These are phyloP conservation scores for Vulpes lagopus DNA, from an alignment of 2,113 vertebrate genomes.

Conservation along the genomic window DNA sequence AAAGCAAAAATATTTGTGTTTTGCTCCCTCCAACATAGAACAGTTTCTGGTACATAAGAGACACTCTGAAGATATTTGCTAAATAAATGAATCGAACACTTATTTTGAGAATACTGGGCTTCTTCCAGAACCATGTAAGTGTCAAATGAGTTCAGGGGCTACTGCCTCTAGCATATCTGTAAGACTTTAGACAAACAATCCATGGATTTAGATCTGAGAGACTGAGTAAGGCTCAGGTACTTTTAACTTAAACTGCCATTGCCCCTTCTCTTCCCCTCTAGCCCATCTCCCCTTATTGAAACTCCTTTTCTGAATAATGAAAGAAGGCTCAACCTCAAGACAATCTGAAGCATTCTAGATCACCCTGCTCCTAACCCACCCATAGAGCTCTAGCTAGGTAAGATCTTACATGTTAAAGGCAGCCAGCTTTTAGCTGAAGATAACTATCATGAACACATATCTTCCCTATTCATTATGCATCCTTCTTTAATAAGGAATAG, in stretches of 20 bases:
- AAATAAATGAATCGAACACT: conserved; percentile 43
- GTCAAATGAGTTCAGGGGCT: background rate
- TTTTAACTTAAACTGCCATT: background rate
- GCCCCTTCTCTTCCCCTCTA: background rate
- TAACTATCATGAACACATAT: background rate
- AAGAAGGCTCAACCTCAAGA: background rate
- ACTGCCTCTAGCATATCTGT: background rate
- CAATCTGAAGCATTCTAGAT: background rate
- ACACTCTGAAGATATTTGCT: conserved; percentile 12
- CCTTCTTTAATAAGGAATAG: background rate
- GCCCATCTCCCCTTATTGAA: background rate
- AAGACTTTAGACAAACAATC: background rate
- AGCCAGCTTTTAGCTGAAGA: background rate
- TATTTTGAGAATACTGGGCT: background rate
- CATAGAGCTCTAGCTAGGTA: background rate
- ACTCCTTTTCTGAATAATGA: background rate
- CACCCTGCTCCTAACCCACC: background rate
- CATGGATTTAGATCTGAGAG: background rate
- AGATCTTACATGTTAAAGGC: background rate
- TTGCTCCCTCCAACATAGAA: background rate
- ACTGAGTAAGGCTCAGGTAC: background rate
- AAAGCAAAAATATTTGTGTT: background rate
- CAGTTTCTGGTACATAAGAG: background rate
- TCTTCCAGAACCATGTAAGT: background rate
- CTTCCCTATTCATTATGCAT: background rate